Evolutionary conservation across 2,113 vertebrate species (phyloP).

Genomic region (Rhagologus leucostigma): DNA sequence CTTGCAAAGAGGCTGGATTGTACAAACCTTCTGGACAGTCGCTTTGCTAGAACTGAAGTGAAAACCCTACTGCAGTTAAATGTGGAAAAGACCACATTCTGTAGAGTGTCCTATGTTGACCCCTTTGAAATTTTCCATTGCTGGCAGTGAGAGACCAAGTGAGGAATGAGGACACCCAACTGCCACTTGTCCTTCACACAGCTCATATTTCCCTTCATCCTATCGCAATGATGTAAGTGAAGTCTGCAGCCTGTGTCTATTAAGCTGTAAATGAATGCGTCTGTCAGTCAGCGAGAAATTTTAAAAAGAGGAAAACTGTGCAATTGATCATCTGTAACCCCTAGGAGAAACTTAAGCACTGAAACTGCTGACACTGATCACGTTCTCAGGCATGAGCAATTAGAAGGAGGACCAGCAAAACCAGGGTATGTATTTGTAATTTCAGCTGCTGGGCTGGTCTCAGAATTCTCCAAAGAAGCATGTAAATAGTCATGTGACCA

Average conservation of each 20-base stretch:
- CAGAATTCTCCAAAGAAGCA: neutral
- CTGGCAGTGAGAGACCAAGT: neutral
- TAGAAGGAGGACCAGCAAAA: neutral
- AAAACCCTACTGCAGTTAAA: neutral
- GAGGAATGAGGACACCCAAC: neutral
- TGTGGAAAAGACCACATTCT: neutral
- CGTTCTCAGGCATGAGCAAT: neutral
- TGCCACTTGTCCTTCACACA: neutral
- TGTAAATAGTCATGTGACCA: neutral
- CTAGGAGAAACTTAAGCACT: neutral
- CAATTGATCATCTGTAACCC: neutral
- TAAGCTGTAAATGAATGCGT: constrained; percentile 13
- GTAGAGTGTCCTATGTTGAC: neutral
- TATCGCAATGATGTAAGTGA: neutral
- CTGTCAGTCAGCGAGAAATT: neutral
- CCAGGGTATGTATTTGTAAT: neutral
- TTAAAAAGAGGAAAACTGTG: neutral
- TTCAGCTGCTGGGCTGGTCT: neutral
- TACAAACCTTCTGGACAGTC: neutral
- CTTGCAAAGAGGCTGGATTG: neutral
- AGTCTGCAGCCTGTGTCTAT: neutral
- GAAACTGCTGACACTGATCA: neutral
- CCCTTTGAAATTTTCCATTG: neutral
- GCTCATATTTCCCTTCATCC: neutral
- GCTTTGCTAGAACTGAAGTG: neutral